Percentiles rank a stretch among this genome's conserved stretches.
Evolutionary conservation across 2,888 invertebrate species (phyloP).

Genomic region (Drosophila subsilvestris): DNA sequence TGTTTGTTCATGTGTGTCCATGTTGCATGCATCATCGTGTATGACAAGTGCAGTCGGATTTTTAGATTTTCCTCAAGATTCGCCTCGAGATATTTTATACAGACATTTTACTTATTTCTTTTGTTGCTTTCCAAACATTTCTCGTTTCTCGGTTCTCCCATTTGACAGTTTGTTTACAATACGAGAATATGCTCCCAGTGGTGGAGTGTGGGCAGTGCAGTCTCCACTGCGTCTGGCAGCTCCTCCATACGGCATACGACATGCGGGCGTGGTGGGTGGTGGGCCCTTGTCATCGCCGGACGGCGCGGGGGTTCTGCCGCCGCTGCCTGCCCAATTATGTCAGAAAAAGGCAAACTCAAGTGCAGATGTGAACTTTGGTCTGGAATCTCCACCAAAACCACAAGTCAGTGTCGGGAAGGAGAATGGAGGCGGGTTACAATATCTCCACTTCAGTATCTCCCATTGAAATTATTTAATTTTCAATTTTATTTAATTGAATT

Average conservation of each 20-base stretch:
- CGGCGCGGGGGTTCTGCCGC: not conserved
- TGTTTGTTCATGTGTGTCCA: conserved; percentile 25
- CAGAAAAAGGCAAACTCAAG: conserved; percentile 47
- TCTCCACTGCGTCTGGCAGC: conserved; percentile 46
- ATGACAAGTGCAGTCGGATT: conserved; percentile 39
- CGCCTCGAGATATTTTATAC: conserved; percentile 1
- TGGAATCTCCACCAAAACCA: conserved; percentile 1
- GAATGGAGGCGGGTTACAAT: not conserved
- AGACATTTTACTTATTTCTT: conserved; percentile 19
- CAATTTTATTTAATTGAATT: conserved; percentile 34
- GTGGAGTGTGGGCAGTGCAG: not conserved
- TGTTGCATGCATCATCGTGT: conserved; percentile 42
- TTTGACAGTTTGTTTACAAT: conserved; percentile 75
- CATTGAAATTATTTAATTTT: not conserved
- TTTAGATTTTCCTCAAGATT: conserved; percentile 33
- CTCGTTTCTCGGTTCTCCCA: conserved; percentile 28
- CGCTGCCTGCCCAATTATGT: conserved; percentile 57
- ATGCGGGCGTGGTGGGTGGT: conserved; percentile 41
- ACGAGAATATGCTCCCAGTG: conserved; percentile 15
- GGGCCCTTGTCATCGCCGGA: conserved; percentile 50
- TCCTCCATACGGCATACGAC: conserved; percentile 25
- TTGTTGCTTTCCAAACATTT: conserved; percentile 19
- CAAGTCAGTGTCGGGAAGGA: not conserved
- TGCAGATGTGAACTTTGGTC: conserved; percentile 45
- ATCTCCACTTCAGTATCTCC: not conserved